phyloP scores from a whole-genome alignment of 2,113 vertebrate species.

The Nycticryphes semicollaris region DNA sequence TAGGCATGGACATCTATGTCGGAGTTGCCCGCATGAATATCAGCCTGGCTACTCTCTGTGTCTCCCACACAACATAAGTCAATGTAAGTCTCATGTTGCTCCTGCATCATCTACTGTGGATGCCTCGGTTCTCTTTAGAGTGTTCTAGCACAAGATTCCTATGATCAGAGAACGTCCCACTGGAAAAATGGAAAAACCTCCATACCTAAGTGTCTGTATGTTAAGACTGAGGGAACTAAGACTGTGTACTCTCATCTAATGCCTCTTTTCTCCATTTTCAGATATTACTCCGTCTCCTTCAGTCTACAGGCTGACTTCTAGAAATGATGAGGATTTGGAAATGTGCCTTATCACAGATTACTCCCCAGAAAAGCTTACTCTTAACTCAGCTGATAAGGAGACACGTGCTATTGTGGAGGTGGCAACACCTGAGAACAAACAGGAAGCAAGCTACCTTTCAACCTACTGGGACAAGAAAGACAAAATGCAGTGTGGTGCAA shows the following conservation, averaged over 20 bases:
- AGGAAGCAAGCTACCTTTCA: conserved; percentile 28
- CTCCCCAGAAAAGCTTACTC: background rate
- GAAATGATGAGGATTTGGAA: background rate
- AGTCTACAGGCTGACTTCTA: conserved; percentile 24
- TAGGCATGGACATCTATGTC: background rate
- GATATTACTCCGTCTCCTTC: conserved; percentile 32
- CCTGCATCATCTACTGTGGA: background rate
- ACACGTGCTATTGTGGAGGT: background rate
- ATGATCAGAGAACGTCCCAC: background rate
- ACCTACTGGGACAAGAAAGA: conserved; percentile 26
- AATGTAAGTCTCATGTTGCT: background rate
- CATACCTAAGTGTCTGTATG: background rate
- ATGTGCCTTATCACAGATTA: conserved; percentile 71
- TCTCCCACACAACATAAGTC: background rate
- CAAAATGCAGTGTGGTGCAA: background rate
- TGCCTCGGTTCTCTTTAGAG: background rate
- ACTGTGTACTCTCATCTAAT: background rate
- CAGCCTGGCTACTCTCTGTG: background rate
- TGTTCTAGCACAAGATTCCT: background rate
- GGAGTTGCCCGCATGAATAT: background rate
- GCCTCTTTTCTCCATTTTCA: background rate
- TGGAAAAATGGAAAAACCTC: background rate
- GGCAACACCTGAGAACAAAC: fast-evolving
- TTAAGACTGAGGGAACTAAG: background rate
- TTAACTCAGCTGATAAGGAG: fast-evolving